Evolutionary conservation across 2,888 invertebrate genomes (phyloP).

Genomic region (Lissocephala sabroskyi): DNA sequence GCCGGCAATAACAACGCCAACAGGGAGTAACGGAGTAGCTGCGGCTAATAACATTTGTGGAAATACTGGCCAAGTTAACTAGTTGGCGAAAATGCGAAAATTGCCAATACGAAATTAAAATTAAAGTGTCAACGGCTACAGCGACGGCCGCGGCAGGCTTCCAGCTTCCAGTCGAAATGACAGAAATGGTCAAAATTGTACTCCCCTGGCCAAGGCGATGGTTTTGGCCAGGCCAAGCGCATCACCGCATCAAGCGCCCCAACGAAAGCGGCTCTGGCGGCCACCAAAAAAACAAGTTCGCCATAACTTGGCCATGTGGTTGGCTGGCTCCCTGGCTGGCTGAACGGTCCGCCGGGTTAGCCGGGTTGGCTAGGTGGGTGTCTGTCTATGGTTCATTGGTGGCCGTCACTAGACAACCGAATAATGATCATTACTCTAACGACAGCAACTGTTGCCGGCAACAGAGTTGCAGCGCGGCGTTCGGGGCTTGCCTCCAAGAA

Average conservation of each 20-base stretch:
- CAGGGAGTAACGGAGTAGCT: no score
- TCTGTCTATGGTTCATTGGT: conserved; percentile 4
- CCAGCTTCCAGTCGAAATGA: conserved; percentile 38
- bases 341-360: no score
- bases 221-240: conserved; percentile 17
- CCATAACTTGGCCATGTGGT: not conserved
- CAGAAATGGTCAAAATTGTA: conserved; percentile 43
- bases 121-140: conserved; percentile 50
- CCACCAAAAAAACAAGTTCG: conserved; percentile 21
- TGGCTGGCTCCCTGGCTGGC: no score
- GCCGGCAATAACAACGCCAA: conserved; percentile 1
- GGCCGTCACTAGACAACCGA: not conserved
- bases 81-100: conserved; percentile 35
- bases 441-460: conserved; percentile 18
- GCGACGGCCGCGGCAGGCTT: no score
- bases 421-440: conserved; percentile 35
- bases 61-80: conserved; percentile 20
- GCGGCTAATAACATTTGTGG: not conserved
- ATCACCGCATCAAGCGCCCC: conserved; percentile 1
- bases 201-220: conserved; percentile 39
- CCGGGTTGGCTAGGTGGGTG: not conserved
- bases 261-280: conserved; percentile 55
- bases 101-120: conserved; percentile 52
- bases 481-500: no score
- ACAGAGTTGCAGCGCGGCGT: conserved; percentile 16